Evolutionary conservation across 2,888 invertebrate species (phyloP).

Genomic region (Ichneumoninae sp.): DNA sequence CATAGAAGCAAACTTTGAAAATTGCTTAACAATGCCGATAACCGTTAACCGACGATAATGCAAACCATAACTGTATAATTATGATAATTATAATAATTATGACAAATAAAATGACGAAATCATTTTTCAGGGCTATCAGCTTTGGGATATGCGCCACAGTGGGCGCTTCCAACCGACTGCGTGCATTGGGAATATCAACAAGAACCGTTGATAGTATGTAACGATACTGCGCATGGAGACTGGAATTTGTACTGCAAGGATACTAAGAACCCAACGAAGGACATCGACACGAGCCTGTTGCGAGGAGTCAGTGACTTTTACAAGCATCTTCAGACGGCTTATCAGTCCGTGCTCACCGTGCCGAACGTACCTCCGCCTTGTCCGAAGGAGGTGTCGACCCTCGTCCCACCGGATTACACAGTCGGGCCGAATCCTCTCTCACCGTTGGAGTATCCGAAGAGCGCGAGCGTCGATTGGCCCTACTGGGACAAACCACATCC

Average conservation of each 20-base stretch:
- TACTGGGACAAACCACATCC: slow-evolving; percentile 46
- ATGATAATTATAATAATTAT: not conserved
- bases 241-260: slow-evolving; percentile 62
- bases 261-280: slow-evolving; percentile 48
- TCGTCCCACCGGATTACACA: slow-evolving; percentile 11
- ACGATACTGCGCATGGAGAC: slow-evolving; percentile 60
- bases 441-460: slow-evolving; percentile 34
- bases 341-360: slow-evolving; percentile 29
- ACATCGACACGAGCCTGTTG: slow-evolving; percentile 55
- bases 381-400: slow-evolving; percentile 2
- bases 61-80: not conserved
- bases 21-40: not conserved
- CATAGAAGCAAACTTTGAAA: not conserved
- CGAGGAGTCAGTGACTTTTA: slow-evolving; percentile 59
- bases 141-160: slow-evolving; percentile 79
- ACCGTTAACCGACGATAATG: not conserved
- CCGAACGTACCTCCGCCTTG: slow-evolving; percentile 21
- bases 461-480: slow-evolving; percentile 34
- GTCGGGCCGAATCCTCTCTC: slow-evolving; percentile 5
- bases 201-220: slow-evolving; percentile 77
- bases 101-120: not conserved
- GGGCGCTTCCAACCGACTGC: slow-evolving; percentile 79
- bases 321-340: slow-evolving; percentile 59
- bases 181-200: slow-evolving; percentile 76
- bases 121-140: slow-evolving; percentile 74